Evolutionary conservation across 2,113 vertebrate genomes (phyloP).

Genomic region (Mesoclemmys tuberculata): DNA sequence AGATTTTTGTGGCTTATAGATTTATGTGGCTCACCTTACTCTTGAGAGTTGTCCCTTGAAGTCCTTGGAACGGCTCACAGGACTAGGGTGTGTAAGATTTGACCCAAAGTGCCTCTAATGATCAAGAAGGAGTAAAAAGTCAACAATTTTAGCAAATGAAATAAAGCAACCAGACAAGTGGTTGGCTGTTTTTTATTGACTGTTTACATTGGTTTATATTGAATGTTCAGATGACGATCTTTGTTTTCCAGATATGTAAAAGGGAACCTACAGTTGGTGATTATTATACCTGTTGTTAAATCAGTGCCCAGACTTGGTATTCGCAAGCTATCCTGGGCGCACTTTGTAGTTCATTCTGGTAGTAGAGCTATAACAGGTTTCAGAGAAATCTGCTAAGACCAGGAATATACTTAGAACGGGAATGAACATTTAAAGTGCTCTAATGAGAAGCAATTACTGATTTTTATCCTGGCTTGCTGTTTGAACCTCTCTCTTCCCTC

Average conservation of each 20-base stretch:
- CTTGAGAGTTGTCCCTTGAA: background rate
- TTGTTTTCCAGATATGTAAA: background rate
- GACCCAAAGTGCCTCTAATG: background rate
- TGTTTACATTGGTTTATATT: background rate
- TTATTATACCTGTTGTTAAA: background rate
- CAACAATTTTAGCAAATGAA: background rate
- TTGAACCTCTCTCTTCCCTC: background rate
- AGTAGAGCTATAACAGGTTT: background rate
- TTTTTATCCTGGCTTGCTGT: background rate
- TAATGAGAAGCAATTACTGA: background rate
- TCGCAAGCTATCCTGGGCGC: background rate
- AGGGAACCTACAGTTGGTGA: background rate
- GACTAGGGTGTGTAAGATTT: background rate
- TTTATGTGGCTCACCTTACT: background rate
- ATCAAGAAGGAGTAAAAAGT: background rate
- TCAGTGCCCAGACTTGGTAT: background rate
- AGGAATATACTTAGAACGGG: background rate
- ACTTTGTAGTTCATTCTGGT: background rate
- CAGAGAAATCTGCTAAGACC: background rate
- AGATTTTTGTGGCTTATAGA: background rate
- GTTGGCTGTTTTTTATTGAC: background rate
- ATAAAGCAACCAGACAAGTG: background rate
- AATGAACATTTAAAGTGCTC: background rate
- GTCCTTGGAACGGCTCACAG: rapidly evolving
- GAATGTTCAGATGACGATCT: background rate